These are phyloP conservation scores for Tinea trinotella DNA, from an alignment of 2,888 invertebrate genomes.

Conservation along the genomic window DNA sequence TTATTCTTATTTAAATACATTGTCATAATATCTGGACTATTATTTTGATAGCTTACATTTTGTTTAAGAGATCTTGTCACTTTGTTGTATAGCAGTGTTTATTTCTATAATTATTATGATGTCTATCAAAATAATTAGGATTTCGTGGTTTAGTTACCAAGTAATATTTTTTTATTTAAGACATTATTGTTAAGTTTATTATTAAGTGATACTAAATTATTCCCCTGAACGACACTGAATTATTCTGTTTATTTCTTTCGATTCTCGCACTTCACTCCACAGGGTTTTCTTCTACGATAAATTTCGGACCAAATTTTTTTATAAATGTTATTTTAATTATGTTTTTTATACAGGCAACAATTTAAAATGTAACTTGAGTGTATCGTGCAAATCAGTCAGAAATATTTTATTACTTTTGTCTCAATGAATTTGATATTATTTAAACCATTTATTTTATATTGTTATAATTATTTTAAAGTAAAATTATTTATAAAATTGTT, in stretches of 20 bases:
- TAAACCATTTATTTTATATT: slow-evolving; percentile 3
- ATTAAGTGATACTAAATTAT: neutral
- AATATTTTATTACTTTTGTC: neutral
- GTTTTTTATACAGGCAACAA: slow-evolving; percentile 5
- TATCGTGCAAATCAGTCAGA: neutral
- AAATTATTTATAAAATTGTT: slow-evolving; percentile 2
- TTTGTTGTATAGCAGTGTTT: neutral
- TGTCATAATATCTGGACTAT: neutral
- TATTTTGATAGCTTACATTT: neutral
- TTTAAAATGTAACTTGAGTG: neutral
- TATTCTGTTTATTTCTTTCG: neutral
- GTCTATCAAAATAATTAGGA: neutral
- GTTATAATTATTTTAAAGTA: slow-evolving; percentile 8
- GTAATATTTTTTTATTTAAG: neutral
- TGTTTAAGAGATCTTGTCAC: neutral
- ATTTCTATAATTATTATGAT: neutral
- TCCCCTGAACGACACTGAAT: neutral
- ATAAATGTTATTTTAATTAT: slow-evolving; percentile 20
- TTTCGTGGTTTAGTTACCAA: neutral
- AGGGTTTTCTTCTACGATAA: slow-evolving; percentile 50
- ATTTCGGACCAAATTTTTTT: slow-evolving; percentile 45
- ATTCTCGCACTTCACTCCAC: slow-evolving; percentile 29
- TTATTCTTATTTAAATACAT: neutral
- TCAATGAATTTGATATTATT: slow-evolving; percentile 5
- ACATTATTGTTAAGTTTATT: neutral